phyloP scores from a whole-genome alignment of 2,888 invertebrate species.

The Dasypogon diadema region DNA sequence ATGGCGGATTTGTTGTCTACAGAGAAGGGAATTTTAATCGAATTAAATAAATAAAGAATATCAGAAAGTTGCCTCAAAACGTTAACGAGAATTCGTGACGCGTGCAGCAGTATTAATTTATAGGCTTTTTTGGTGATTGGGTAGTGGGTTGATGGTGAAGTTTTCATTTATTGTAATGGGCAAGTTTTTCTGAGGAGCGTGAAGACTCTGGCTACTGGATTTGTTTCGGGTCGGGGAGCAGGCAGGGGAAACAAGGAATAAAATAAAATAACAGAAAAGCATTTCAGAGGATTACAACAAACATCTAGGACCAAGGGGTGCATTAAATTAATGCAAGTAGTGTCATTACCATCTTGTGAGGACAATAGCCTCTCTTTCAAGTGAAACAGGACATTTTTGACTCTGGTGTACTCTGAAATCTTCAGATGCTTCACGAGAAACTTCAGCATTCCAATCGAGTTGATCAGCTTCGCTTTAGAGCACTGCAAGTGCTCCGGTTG shows the following conservation, averaged over 20 bases:
- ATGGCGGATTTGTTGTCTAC: slow-evolving; percentile 50
- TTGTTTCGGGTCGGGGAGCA: neutral
- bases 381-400: neutral
- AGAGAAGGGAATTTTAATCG: neutral
- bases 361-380: neutral
- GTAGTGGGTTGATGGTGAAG: neutral
- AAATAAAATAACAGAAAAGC: neutral
- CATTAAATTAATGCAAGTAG: neutral
- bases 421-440: neutral
- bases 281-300: neutral
- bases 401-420: neutral
- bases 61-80: no score
- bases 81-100: no score
- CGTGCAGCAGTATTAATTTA: neutral
- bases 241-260: neutral
- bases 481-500: neutral
- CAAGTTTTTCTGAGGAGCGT: neutral
- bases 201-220: neutral
- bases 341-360: no score
- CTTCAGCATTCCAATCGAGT: neutral
- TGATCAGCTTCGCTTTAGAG: neutral
- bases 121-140: neutral
- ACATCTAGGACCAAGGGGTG: neutral
- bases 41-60: slow-evolving; percentile 7
- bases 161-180: neutral